Base-by-base conservation (phyloP, 2,113 vertebrate species). In the Capra hircus region DNA sequence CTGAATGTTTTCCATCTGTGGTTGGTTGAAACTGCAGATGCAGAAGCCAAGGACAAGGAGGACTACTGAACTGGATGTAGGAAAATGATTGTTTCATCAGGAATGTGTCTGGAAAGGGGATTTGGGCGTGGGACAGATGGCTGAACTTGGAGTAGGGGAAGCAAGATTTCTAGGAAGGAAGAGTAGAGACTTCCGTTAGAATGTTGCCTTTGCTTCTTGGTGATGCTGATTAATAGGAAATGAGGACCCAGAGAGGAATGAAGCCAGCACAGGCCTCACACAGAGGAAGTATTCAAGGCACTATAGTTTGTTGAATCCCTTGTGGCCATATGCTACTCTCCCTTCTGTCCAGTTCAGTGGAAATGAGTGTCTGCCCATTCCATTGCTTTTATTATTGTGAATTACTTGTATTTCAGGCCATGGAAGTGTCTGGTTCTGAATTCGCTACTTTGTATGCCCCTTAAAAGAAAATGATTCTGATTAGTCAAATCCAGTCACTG, bases 291-390 rank as follows among this genome's bases (percentile, higher is more conserved):
- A 16, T 2, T 23, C 6, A 2, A 5, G 80, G 21, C 13, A 5
- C 5, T 4, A 4, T 36, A 19, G n/a, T 6, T 7, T 19, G 19
- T 19, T 3, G 27, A 7, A 2, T 33, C 36, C 64, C 14, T 5
- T 11, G 33, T 2, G 4, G 8, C 2, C 4, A 7, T 25, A 1
- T 17, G 21, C 10, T 25, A 4, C n/a, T 40, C 17, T 62, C 33
- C 21, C 33, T 67, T 9, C 27, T 67, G 43, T 21, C 12, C 28
- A 14, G 36, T 23, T 52, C 36, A 17, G 13, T 74, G 5, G 17
- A 15, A 6, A 28, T 10, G 45, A 7, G 10, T 12, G 19, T 28
- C 87, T 19, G 10, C 5, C 15, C 4, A 1, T 59, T 6, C n/a
- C 33, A 2, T 9, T 50, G 28, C 53, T 10, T 25, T 5, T 10